A percentile compares a stretch with the other conserved stretches of the same genome.
Conservation (phyloP, 2,888 invertebrate species). For the Chaetogeoica ovagalla region DNA sequence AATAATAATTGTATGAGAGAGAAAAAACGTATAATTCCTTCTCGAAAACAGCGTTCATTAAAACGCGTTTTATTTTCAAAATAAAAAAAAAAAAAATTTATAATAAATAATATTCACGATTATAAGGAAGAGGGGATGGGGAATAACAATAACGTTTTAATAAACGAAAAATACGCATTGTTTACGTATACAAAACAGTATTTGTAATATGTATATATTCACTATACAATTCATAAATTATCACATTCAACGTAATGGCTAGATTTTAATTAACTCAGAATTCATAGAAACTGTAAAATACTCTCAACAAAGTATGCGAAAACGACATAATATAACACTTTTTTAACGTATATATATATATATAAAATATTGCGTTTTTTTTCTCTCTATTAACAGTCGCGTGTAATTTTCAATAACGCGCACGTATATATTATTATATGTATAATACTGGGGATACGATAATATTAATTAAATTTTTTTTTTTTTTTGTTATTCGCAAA, state of each 20-base stretch:
- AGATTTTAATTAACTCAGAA: constrained; percentile 5
- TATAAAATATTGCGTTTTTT: not conserved
- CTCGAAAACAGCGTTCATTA: too few species aligned
- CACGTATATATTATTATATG: too few species aligned
- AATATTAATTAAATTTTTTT: constrained; percentile 26
- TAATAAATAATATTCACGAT: not conserved
- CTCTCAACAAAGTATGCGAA: not conserved
- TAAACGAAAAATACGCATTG: not conserved
- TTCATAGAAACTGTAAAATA: not conserved
- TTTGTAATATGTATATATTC: not conserved
- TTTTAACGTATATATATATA: not conserved
- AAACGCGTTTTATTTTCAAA: too few species aligned
- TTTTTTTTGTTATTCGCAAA: too few species aligned
- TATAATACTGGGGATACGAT: not conserved
- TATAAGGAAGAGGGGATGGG: too few species aligned
- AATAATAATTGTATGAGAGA: too few species aligned
- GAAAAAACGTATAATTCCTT: too few species aligned
- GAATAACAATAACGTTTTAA: not conserved
- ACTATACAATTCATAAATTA: not conserved
- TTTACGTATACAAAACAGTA: too few species aligned
- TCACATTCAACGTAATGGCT: not conserved
- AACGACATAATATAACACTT: not conserved
- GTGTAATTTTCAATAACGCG: too few species aligned
- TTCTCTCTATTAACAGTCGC: too few species aligned
- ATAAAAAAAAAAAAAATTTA: too few species aligned